Percentiles rank a stretch among this genome's conserved stretches.
Conservation (phyloP, 2,888 invertebrate genomes). For the Venusia cambrica region DNA sequence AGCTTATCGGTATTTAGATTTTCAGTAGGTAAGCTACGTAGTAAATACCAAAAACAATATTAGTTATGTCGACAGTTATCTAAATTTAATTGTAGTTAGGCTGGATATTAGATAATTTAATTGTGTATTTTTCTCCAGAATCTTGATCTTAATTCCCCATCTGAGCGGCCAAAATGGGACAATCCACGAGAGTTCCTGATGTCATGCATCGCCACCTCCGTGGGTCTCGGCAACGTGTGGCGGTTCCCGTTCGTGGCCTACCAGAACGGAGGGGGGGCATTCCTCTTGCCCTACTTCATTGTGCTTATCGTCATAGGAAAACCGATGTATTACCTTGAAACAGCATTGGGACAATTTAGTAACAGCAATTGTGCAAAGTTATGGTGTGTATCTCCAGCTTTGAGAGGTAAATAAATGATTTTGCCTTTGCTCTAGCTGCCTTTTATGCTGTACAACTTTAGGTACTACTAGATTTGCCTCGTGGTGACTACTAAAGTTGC, state of each 20-base stretch:
- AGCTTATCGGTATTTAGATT: no score
- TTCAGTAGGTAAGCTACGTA: no score
- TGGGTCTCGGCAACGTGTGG: conserved; percentile 88
- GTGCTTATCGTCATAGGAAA: conserved; percentile 86
- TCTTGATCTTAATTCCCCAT: conserved; percentile 22
- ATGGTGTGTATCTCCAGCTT: conserved; percentile 84
- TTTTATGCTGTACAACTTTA: no score
- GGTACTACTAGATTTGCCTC: no score
- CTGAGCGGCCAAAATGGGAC: conserved; percentile 78
- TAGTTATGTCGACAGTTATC: no score
- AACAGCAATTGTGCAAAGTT: conserved; percentile 89
- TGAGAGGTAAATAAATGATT: conserved; percentile 78
- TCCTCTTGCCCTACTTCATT: conserved; percentile 86
- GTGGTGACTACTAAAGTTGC: no score
- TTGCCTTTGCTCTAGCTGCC: not conserved
- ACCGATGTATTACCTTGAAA: conserved; percentile 92
- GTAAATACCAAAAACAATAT: no score
- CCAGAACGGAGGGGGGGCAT: conserved; percentile 88
- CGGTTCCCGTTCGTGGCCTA: conserved; percentile 82
- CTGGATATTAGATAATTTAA: no score
- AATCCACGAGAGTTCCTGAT: conserved; percentile 86
- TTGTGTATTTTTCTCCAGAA: conserved; percentile 29
- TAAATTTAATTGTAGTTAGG: no score
- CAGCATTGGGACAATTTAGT: conserved; percentile 91
- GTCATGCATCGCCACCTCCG: conserved; percentile 87